These are phyloP conservation scores for Aspidiotus rigidus DNA, from an alignment of 2,888 invertebrate species.

Conservation along the genomic window DNA sequence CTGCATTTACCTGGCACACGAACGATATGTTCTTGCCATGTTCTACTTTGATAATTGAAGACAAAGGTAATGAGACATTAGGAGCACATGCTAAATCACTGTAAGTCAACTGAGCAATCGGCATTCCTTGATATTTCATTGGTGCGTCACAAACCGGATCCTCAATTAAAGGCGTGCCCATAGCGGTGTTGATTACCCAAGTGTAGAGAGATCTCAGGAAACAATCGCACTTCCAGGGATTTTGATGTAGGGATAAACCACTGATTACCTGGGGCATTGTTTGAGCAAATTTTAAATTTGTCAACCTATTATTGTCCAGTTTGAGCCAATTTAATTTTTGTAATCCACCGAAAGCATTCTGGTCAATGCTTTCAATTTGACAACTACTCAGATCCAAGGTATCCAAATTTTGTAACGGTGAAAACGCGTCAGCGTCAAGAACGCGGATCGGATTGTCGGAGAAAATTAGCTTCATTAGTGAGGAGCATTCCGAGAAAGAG, in stretches of 20 bases:
- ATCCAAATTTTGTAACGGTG: conserved; percentile 63
- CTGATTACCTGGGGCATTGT: conserved; percentile 66
- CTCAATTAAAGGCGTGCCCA: conserved; percentile 62
- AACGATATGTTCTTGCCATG: conserved; percentile 74
- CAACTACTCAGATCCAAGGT: conserved; percentile 74
- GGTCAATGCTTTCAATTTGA: conserved; percentile 64
- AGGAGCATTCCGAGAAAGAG: conserved; percentile 66
- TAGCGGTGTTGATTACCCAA: conserved; percentile 65
- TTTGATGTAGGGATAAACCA: conserved; percentile 72
- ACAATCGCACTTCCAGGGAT: conserved; percentile 85
- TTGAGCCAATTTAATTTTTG: conserved; percentile 74
- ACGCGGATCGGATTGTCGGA: conserved; percentile 71
- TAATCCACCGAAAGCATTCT: conserved; percentile 70
- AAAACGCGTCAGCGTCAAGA: conserved; percentile 62
- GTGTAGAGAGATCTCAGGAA: conserved; percentile 63
- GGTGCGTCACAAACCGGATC: conserved; percentile 71
- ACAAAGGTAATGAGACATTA: conserved; percentile 60
- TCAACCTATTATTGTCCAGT: conserved; percentile 68
- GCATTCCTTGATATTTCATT: conserved; percentile 54
- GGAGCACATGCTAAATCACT: conserved; percentile 74
- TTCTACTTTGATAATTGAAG: conserved; percentile 62
- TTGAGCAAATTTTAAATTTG: conserved; percentile 41
- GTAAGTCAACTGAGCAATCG: conserved; percentile 57
- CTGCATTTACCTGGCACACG: conserved; percentile 69
- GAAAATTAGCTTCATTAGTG: conserved; percentile 71